Conservation (phyloP, 2,113 vertebrate genomes). For the Arvicanthis niloticus region DNA sequence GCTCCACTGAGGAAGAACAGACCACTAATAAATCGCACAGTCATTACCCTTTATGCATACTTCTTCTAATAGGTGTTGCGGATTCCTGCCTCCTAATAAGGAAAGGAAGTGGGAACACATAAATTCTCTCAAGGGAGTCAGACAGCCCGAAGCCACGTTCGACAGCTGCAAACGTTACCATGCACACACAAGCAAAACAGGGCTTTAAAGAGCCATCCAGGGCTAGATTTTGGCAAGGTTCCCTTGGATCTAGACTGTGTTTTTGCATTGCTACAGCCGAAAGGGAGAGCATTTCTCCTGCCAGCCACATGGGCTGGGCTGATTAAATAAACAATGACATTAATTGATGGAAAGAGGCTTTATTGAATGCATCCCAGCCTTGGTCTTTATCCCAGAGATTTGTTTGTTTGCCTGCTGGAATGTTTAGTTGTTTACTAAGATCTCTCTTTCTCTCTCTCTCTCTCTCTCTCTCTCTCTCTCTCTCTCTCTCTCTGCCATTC, state of each 20-base stretch:
- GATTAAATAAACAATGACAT: slow-evolving; percentile 83
- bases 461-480: not conserved
- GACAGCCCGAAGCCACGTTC: slow-evolving; percentile 87
- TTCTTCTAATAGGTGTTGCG: slow-evolving; percentile 90
- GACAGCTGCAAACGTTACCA: slow-evolving; percentile 89
- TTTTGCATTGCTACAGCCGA: slow-evolving; percentile 76
- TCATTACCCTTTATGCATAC: slow-evolving; percentile 91
- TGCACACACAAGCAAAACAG: slow-evolving; percentile 88
- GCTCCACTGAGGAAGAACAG: slow-evolving; percentile 89
- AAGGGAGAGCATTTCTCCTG: slow-evolving; percentile 74
- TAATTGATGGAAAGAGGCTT: slow-evolving; percentile 75
- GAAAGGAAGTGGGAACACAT: slow-evolving; percentile 92
- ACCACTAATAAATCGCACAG: slow-evolving; percentile 89
- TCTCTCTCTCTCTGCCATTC: not conserved
- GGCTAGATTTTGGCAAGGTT: slow-evolving; percentile 83
- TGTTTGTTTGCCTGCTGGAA: slow-evolving; percentile 45
- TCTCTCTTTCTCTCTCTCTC: not conserved
- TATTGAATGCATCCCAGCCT: slow-evolving; percentile 27
- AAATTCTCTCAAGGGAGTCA: slow-evolving; percentile 90
- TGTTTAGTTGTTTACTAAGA: slow-evolving; percentile 50
- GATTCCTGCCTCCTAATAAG: slow-evolving; percentile 92
- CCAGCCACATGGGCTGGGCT: slow-evolving; percentile 70
- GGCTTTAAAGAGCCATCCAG: slow-evolving; percentile 75
- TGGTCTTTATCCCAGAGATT: slow-evolving; percentile 35
- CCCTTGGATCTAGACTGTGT: slow-evolving; percentile 80